These are phyloP conservation scores for Steinernema carpocapsae DNA, from an alignment of 2,888 invertebrate species.

Conservation along the genomic window DNA sequence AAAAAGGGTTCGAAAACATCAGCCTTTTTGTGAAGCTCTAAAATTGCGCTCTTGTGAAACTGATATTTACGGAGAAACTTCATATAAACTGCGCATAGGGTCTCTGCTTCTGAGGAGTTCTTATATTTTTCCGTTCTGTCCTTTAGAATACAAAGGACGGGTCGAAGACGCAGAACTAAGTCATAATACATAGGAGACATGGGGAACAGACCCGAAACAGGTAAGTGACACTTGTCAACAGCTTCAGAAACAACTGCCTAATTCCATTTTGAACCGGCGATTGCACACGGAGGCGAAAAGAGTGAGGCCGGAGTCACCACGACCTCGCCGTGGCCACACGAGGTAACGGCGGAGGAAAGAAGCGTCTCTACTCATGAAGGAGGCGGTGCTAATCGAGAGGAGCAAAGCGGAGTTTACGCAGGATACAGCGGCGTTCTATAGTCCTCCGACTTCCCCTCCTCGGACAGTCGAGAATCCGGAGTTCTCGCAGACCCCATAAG, in stretches of 20 bases:
- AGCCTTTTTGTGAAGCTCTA: no score
- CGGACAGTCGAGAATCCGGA: background rate
- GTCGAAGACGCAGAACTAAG: no score
- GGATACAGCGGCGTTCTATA: background rate
- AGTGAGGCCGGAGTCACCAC: background rate
- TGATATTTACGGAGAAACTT: no score
- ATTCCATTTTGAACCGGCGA: slow-evolving; percentile 3
- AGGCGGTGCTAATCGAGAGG: slow-evolving; percentile 11
- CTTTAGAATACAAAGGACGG: no score
- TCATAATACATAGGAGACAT: no score
- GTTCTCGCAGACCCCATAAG: background rate
- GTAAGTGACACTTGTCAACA: no score
- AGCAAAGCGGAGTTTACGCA: background rate
- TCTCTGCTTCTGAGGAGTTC: no score
- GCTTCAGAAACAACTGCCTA: background rate
- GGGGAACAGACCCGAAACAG: no score
- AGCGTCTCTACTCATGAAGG: background rate
- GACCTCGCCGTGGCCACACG: background rate
- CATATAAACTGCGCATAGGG: no score
- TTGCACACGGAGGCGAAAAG: slow-evolving; percentile 5
- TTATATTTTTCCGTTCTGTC: no score
- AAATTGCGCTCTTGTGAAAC: no score
- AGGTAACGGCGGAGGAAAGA: background rate
- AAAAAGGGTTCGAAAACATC: no score
- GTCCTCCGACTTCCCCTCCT: background rate